Base-by-base conservation (phyloP, 2,797 vertebrate species). In the Acipenser oxyrinchus region DNA sequence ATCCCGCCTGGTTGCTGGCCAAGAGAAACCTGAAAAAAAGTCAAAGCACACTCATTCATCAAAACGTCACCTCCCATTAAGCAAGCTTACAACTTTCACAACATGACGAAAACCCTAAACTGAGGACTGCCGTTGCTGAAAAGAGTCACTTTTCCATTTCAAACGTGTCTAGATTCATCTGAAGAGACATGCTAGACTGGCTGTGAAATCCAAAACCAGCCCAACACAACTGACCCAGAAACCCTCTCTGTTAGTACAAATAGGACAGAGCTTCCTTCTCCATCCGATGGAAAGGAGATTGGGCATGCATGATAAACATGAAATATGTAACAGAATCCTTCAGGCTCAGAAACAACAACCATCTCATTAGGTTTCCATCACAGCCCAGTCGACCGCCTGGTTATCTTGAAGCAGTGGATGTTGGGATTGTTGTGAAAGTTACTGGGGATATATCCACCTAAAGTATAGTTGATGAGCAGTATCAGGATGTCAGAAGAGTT, bases 141-240 rank as follows among this genome's bases (percentile, higher is more conserved):
- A 37, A 37, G 37, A 4, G 37, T 37, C 37, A 37, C 37, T 71
- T 10, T 55, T 49, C 52, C 51, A 51, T 59, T 71, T 73, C 62
- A 64, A 70, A 59, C 77, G 77, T 74, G 4, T 60, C 51, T 50
- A 76, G 77, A 76, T 62, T 37, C 6, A 37, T 7, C 60, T 37
- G 11, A 37, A 37, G 79, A 86, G 84, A 88, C 80, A 83, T 69
- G 84, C 86, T 82, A 85, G 78, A 77, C 78, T 69, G 79, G 83
- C 81, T 88, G 84, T 87, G 86, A 89, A 89, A 88, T 82, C 82
- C 78, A 74, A 89, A 84, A 86, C 79, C 80, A 83, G 69, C 82
- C 77, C 76, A 78, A 84, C 82, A 79, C 82, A 82, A 80, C 84
- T 86, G 81, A 85, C 84, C 81, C 77, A 77, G 83, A 81, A 80